Evolutionary conservation across 2,888 invertebrate species (phyloP), one percentile per base, ranked within the genome.

Genomic region (Laothoe populi): DNA sequence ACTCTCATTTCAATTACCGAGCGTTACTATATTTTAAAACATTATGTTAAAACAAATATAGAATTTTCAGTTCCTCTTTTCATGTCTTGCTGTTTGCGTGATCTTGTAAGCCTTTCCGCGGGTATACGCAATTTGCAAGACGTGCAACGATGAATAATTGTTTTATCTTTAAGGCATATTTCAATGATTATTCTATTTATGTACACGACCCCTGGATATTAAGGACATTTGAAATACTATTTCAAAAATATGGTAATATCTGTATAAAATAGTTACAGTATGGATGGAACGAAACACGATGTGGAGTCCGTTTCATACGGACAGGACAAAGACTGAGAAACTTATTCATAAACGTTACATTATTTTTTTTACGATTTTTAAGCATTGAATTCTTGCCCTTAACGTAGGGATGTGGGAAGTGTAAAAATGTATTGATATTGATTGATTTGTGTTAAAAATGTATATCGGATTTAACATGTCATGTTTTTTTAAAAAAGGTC

Each of bases 321-420:
- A 66, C 63, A 71, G 71, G 68, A 68, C 72, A 70, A 84, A 83
- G 84, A 84, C 84, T 84, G 84, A 84, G 73, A 77, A 77, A 82
- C 77, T 78, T 75, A 75, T 76, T 74, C 67, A 71, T 72, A 71
- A 64, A 42, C 23, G 16, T 59, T 48, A 38, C 38, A 38, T 62
- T n/a, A n/a, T n/a, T 11, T 42, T 57, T 60, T 44, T 42, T 42
- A 53, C 10, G 31, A 31, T 35, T 53, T 31, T 31, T 53, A 35
- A 16, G 16, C 53, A 31, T 31, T 35, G 53, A 35, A 53, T 53
- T 53, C 53, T 53, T 31, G n/a, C 48, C 48, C n/a, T n/a, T n/a
- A n/a, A n/a, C n/a, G n/a, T n/a, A n/a, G n/a, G n/a, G n/a, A n/a
- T n/a, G n/a, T n/a, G n/a, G n/a, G n/a, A n/a, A n/a, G n/a, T n/a